Evolutionary conservation across 2,888 invertebrate species (phyloP), one percentile per base, ranked within the genome.

Genomic region (Oscheius sp.): DNA sequence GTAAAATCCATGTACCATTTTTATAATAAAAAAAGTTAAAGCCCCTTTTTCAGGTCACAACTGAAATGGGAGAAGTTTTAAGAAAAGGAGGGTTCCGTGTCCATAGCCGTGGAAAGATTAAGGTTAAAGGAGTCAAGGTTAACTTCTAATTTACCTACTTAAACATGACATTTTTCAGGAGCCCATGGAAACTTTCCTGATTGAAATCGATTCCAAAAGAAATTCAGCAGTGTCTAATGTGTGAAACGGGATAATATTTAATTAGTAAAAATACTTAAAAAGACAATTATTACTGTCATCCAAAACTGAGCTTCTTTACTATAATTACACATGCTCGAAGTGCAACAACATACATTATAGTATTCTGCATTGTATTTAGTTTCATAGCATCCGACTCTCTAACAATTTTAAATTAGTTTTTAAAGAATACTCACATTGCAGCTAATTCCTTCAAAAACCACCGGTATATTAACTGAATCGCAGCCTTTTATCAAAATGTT

Each of bases 41-140:
- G 3, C 20, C 27, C 55, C 8, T 10, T n/a, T 29, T 77, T 52
- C 45, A 92, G 92, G 92, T 93, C 6, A 93, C 93, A 2, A 92
- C 93, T 83, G 91, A 91, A 78, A 93, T 93, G 8, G 93, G 93
- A 0, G 91, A 92, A 84, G 91, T 95, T 64, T 89, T 97, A 45
- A 92, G 92, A 90, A 91, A 91, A 68, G 92, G 92, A 2, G 94
- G 94, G 3, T 95, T 94, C 88, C 90, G 91, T 20, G 92, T 95
- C 81, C 93, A 93, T 83, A 94, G 93, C 86, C 91, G 96, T 25
- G 96, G 97, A 0, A 92, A 93, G 0, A 96, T 93, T 3, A 93
- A 91, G 85, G 94, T 97, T 10, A 97, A 97, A 88, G 97, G 97
- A 46, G 84, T 85, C 37, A 77, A 77, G 72, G 78, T 75, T 45